Percentiles rank a stretch among this genome's conserved stretches.
Conservation (phyloP, 2,113 vertebrate genomes). For the Mustela nigripes region DNA sequence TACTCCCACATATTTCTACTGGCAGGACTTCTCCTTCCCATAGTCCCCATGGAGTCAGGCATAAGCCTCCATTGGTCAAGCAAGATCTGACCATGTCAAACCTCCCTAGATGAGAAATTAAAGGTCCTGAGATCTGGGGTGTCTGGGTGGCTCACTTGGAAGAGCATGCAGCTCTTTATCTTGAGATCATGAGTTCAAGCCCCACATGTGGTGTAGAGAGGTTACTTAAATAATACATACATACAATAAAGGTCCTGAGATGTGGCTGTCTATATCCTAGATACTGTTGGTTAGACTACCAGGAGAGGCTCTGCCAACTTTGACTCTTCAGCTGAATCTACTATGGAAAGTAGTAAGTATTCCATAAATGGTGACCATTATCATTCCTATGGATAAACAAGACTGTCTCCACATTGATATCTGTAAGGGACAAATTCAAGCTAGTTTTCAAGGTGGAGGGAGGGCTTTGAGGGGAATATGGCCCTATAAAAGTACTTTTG, state of each 20-base stretch:
- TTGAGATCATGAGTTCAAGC: not conserved
- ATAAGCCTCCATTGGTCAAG: not conserved
- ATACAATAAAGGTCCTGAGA: not conserved
- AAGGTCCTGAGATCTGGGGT: not conserved
- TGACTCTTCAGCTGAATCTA: not conserved
- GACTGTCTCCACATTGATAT: not conserved
- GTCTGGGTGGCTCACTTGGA: not conserved
- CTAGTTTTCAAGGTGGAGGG: not conserved
- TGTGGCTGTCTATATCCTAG: not conserved
- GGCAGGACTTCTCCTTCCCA: not conserved
- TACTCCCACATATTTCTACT: not conserved
- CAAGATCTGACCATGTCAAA: not conserved
- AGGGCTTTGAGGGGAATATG: not conserved
- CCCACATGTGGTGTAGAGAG: not conserved
- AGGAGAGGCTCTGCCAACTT: not conserved
- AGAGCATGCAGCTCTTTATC: not conserved
- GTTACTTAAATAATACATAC: not conserved
- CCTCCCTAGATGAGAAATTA: not conserved
- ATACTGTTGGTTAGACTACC: not conserved
- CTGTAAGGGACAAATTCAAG: not conserved
- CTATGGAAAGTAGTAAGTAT: not conserved
- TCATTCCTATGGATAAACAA: not conserved
- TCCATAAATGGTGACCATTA: not conserved
- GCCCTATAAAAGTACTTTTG: not conserved
- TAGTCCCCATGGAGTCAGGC: not conserved